Evolutionary conservation across 2,797 vertebrate genomes (phyloP).

Genomic region (Melanotaenia maccullochi): DNA sequence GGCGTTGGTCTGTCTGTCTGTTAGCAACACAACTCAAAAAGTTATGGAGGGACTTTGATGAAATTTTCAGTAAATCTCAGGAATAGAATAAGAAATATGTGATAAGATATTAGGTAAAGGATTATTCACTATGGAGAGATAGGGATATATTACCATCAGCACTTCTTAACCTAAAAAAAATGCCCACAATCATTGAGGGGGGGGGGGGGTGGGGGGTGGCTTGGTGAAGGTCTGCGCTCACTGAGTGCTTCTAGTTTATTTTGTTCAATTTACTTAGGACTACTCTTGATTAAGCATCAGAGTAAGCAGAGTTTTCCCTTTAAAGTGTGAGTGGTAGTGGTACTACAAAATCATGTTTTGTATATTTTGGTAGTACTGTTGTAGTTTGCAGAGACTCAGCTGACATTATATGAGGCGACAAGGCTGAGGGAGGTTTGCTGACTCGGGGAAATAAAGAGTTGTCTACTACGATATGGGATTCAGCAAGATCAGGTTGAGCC

Average conservation of each 20-base stretch:
- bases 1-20: too few species aligned
- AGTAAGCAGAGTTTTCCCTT: slow-evolving; percentile 16
- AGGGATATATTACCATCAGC: too few species aligned
- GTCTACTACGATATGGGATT: slow-evolving; percentile 65
- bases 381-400: slow-evolving; percentile 50
- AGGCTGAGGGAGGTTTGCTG: slow-evolving; percentile 76
- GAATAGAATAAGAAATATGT: too few species aligned
- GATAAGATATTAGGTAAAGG: too few species aligned
- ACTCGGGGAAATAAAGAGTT: slow-evolving; percentile 79
- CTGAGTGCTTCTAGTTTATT: neutral
- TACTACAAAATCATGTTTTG: slow-evolving; percentile 14
- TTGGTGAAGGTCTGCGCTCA: too few species aligned
- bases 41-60: too few species aligned
- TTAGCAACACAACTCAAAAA: too few species aligned
- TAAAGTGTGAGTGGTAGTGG: neutral
- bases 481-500: slow-evolving; percentile 65
- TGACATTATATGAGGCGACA: slow-evolving; percentile 69
- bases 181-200: too few species aligned
- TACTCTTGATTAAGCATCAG: slow-evolving; percentile 4
- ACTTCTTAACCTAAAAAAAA: too few species aligned
- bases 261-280: slow-evolving; percentile 10
- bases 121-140: too few species aligned
- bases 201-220: accelerated
- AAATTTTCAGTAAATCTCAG: too few species aligned
- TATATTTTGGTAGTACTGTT: slow-evolving; percentile 32